A percentile compares a stretch with the other conserved stretches of the same genome.
Evolutionary conservation across 2,113 vertebrate genomes (phyloP).

Genomic region (Smithornis capensis): DNA sequence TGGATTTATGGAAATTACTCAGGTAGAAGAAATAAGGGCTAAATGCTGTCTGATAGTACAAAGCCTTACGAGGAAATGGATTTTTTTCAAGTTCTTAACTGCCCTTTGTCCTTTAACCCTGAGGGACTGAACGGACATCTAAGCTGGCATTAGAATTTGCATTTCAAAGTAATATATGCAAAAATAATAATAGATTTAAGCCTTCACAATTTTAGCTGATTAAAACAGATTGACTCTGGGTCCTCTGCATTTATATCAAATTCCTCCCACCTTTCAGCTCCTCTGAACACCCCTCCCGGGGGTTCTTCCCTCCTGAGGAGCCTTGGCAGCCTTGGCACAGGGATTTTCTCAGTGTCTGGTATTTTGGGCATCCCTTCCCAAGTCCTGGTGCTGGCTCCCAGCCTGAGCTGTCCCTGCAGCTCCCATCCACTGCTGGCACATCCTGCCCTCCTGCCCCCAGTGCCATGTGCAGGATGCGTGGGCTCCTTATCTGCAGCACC

Average conservation of each 20-base stretch:
- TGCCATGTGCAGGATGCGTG: neutral
- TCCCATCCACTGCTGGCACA: fast-evolving
- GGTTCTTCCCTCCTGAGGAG: neutral
- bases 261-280: neutral
- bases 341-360: neutral
- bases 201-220: neutral
- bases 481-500: neutral
- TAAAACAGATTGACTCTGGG: constrained; percentile 26
- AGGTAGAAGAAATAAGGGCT: neutral
- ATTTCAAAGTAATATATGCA: constrained; percentile 59
- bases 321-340: neutral
- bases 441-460: neutral
- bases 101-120: constrained; percentile 43
- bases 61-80: neutral
- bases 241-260: neutral
- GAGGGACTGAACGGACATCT: neutral
- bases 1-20: neutral
- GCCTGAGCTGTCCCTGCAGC: neutral
- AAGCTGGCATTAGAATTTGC: constrained; percentile 29
- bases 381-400: neutral
- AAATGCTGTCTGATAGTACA: neutral
- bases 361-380: neutral
- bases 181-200: constrained; percentile 34
- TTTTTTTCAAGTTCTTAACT: constrained; percentile 27
- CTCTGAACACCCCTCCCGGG: neutral